Conservation (phyloP, 2,888 invertebrate species). For the Clusia tigrina region DNA sequence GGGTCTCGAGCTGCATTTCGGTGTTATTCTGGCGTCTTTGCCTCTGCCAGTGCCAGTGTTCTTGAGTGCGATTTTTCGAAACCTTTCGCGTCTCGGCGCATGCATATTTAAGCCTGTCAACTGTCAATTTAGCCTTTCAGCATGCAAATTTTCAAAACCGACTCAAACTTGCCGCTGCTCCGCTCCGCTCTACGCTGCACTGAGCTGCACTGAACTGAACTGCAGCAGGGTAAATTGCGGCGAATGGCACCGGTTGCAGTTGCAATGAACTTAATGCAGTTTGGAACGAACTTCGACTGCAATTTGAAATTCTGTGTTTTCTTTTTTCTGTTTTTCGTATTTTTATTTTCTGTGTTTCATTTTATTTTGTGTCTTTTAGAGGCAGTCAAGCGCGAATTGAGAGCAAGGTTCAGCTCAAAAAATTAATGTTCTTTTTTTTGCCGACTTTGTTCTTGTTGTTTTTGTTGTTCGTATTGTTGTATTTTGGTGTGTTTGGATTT, state of each 20-base stretch:
- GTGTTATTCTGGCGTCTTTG: too few species aligned
- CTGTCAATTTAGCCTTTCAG: conserved; percentile 35
- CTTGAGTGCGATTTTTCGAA: conserved; percentile 11
- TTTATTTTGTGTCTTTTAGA: conserved; percentile 22
- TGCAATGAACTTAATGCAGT: conserved; percentile 17
- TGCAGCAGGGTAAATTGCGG: not conserved
- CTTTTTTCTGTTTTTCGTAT: conserved; percentile 11
- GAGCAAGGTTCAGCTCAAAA: conserved; percentile 43
- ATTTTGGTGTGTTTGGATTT: conserved; percentile 25
- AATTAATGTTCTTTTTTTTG: conserved; percentile 34
- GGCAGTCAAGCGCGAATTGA: conserved; percentile 46
- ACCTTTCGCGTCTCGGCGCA: not conserved
- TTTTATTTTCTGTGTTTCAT: conserved; percentile 15
- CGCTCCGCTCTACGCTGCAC: not conserved
- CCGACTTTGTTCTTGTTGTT: conserved; percentile 20
- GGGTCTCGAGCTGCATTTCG: too few species aligned
- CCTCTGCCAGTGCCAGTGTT: too few species aligned
- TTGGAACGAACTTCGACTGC: conserved; percentile 24
- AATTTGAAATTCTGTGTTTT: conserved; percentile 20
- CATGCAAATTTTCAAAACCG: conserved; percentile 20
- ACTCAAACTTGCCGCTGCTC: conserved; percentile 9
- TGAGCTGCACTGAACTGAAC: not conserved
- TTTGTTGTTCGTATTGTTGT: conserved; percentile 31
- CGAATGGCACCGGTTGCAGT: not conserved
- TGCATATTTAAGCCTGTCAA: conserved; percentile 34